phyloP scores from a whole-genome alignment of 2,888 invertebrate genomes.

The Boloria euphrosyne region DNA sequence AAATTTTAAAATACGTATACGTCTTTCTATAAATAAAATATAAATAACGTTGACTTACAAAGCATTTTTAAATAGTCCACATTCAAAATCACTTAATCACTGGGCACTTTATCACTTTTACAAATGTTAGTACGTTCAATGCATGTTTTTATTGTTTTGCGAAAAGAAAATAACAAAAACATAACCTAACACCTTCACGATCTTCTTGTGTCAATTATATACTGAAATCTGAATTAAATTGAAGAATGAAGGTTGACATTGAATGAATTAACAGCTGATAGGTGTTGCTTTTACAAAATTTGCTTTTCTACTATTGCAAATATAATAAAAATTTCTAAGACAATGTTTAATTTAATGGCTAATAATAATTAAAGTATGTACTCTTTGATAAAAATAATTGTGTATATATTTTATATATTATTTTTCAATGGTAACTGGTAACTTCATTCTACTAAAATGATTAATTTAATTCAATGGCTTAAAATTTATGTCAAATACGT shows the following conservation, averaged over 20 bases:
- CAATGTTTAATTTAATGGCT: too few relatives aligned
- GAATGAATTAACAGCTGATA: slow-evolving; percentile 50
- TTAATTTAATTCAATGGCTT: too few relatives aligned
- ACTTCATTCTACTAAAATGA: too few relatives aligned
- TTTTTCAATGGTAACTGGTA: too few relatives aligned
- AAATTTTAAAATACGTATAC: background rate
- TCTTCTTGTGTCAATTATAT: slow-evolving; percentile 30
- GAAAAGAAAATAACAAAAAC: slow-evolving; percentile 29
- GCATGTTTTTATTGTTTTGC: background rate
- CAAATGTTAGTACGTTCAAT: slow-evolving; percentile 2
- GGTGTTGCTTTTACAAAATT: slow-evolving; percentile 13
- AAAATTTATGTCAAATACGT: too few relatives aligned
- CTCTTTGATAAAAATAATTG: too few relatives aligned
- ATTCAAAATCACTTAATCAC: background rate
- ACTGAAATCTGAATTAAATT: slow-evolving; percentile 27
- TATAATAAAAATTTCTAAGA: too few relatives aligned
- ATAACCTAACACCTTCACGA: slow-evolving; percentile 36
- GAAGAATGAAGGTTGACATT: too few relatives aligned
- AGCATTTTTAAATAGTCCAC: background rate
- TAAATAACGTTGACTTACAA: slow-evolving; percentile 3
- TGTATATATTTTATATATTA: too few relatives aligned
- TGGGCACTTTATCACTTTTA: slow-evolving; percentile 1
- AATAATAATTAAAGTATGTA: too few relatives aligned
- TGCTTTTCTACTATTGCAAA: slow-evolving; percentile 5
- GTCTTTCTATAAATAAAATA: background rate